Base-by-base conservation (phyloP, 53 echinoderm and acorn worm genomes). In the Luidia sarsii region DNA sequence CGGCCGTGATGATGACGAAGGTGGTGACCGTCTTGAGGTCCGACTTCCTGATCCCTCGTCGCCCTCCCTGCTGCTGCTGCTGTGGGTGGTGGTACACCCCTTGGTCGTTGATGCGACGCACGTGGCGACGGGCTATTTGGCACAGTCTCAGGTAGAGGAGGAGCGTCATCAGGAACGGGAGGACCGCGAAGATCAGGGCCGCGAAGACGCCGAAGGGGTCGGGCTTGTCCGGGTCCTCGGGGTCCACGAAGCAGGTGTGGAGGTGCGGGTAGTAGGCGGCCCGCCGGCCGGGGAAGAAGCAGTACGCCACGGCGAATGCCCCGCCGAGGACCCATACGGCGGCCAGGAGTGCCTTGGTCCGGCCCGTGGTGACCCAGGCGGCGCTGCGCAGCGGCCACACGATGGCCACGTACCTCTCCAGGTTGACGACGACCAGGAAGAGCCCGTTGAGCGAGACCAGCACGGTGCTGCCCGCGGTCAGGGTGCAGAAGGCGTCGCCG, bases 241-340 rank as follows among this genome's bases (percentile, higher is more conserved):
- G 84, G 45, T 84, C 84, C 50, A 72, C 52, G 36, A 84, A 84
- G 60, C 84, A 84, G 48, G 73, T 73, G 54, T 84, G 84, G 43
- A 64, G 73, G 30, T 71, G 52, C 2, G 41, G 63, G 50, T 84
- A 64, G 31, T 84, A 84, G 0, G 73, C 84, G 3, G 84, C 64
- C 13, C 7, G 30, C 6, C 84, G 52, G 27, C 64, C 64, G 5
- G 73, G 73, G 0, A 72, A 33, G 39, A 73, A 73, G 50, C 72
- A 62, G 31, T 84, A 84, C 0, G 73, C 6, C 3, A 33, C 64
- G 2, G 71, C 71, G 46, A 84, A 84, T 6, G 33, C 23, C 25
- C 50, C 57, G 4, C 72, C 72, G 1, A 53, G 24, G 3, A 64
- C 1, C 72, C 84, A 84, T 9, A 65, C 72, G 19, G 24, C 4